phyloP scores from a whole-genome alignment of 2,113 vertebrate species.

The Dicrurus megarhynchus region DNA sequence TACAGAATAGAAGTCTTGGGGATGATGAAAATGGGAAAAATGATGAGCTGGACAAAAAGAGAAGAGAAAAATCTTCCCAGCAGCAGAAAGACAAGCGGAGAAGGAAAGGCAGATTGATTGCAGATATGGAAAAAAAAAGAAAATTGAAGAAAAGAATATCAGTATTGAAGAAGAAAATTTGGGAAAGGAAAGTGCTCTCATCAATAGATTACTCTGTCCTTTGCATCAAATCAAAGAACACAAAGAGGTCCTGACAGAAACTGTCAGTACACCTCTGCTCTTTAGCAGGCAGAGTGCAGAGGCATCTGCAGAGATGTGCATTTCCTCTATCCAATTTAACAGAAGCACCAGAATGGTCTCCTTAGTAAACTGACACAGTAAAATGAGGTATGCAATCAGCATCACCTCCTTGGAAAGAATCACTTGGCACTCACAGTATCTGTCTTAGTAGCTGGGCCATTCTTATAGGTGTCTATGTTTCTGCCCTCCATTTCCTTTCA shows the following conservation, averaged over 20 bases:
- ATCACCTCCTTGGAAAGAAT: background rate
- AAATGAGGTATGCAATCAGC: background rate
- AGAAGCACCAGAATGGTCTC: background rate
- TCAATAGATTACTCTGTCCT: background rate
- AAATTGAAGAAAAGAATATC: background rate
- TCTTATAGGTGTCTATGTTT: background rate
- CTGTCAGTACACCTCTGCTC: background rate
- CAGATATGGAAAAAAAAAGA: background rate
- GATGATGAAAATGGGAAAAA: background rate
- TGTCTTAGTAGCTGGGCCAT: background rate
- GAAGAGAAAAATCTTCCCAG: background rate
- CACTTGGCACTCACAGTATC: background rate
- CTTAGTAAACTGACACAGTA: background rate
- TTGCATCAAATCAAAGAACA: background rate
- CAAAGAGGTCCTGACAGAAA: background rate
- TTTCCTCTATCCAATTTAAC: background rate
- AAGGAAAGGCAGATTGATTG: background rate
- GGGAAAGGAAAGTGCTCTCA: background rate
- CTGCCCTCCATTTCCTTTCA: background rate
- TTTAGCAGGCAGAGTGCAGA: background rate
- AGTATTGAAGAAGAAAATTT: background rate
- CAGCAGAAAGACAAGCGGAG: background rate
- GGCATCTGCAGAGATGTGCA: background rate
- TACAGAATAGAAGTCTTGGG: background rate
- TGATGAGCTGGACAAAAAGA: background rate